Conservation (phyloP, 2,113 vertebrate genomes). For the Dasyurus viverrinus region DNA sequence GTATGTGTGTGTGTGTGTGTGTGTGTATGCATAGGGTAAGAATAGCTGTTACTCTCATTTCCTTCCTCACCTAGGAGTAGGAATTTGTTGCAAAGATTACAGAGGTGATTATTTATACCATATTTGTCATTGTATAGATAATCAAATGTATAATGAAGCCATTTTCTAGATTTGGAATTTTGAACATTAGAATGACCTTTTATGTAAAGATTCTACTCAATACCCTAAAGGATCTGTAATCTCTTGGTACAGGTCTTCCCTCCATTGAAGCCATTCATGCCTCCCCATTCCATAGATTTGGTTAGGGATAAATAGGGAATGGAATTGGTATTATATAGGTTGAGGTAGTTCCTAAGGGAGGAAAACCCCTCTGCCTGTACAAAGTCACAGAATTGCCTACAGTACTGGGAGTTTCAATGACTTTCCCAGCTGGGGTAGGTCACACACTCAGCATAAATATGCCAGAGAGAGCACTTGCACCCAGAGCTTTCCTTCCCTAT, state of each 20-base stretch:
- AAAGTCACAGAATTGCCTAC: background rate
- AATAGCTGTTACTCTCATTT: slow-evolving; percentile 15
- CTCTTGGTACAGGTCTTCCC: background rate
- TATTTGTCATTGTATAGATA: background rate
- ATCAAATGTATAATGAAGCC: slow-evolving; percentile 46
- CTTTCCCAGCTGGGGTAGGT: background rate
- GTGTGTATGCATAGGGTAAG: background rate
- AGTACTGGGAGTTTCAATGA: background rate
- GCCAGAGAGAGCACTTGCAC: background rate
- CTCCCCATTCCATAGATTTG: background rate
- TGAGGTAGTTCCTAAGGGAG: background rate
- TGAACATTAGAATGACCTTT: slow-evolving; percentile 25
- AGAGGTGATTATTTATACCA: slow-evolving; percentile 33
- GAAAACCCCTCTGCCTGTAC: background rate
- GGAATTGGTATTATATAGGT: background rate
- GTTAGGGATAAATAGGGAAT: background rate
- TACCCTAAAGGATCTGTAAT: background rate
- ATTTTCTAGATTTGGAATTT: slow-evolving; percentile 53
- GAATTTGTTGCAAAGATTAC: slow-evolving; percentile 46
- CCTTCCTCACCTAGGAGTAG: slow-evolving; percentile 46
- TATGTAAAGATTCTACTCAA: slow-evolving; percentile 31
- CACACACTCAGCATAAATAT: background rate
- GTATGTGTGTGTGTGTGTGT: background rate
- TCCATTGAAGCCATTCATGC: background rate
- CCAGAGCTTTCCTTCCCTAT: background rate